Percentiles rank a stretch among this genome's conserved stretches.
phyloP scores from a whole-genome alignment of 2,888 invertebrate genomes.

The Sphaerophoria rueppellii region DNA sequence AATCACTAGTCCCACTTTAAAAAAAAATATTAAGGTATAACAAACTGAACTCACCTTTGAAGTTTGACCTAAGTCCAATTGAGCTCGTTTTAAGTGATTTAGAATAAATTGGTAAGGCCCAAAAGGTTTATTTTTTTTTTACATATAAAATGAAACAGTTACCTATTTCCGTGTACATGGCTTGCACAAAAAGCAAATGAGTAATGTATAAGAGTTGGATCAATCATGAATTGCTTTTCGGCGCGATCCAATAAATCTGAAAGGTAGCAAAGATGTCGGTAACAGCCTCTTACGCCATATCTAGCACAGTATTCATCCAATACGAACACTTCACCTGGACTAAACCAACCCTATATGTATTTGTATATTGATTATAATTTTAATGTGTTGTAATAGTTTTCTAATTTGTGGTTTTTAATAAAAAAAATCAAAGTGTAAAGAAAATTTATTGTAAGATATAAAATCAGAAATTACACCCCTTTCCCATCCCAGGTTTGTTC shows the following conservation, averaged over 20 bases:
- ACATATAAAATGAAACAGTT: conserved; percentile 74
- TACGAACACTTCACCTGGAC: conserved; percentile 99
- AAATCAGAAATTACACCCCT: too few species aligned
- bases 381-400: neutral
- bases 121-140: neutral
- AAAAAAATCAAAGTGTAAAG: conserved; percentile 3
- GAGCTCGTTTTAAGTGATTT: neutral
- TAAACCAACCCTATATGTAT: conserved; percentile 95
- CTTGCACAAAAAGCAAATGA: conserved; percentile 99
- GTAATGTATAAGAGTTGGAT: conserved; percentile 99
- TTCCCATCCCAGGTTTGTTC: too few species aligned
- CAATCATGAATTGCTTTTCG: conserved; percentile 96
- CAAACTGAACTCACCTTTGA: too few species aligned
- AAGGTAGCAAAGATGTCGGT: conserved; percentile 97
- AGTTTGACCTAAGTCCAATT: too few species aligned
- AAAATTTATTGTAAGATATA: too few species aligned
- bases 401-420: neutral
- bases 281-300: conserved; percentile 98
- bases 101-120: neutral
- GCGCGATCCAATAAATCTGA: conserved; percentile 97
- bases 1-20: too few species aligned
- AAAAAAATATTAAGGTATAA: too few species aligned
- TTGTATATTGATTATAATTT: conserved; percentile 39
- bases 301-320: conserved; percentile 98
- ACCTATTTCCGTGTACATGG: conserved; percentile 99